Base-by-base conservation (phyloP, 1,140 invertebrate species). In the Temnothorax nylanderi region DNA sequence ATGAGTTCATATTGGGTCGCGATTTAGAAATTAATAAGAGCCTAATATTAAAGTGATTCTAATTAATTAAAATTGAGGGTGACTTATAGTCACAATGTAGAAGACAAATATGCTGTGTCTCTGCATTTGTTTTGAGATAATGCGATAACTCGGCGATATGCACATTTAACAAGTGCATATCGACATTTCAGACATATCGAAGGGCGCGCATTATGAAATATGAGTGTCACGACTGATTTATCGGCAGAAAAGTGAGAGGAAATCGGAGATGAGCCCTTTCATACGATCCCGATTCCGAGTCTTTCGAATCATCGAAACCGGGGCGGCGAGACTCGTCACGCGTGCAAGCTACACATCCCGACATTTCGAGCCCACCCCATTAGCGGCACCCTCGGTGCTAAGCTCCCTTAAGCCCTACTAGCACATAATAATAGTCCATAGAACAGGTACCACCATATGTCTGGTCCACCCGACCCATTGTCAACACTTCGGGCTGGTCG, bases 361-460 rank as follows among this genome's bases (percentile, higher is more conserved):
- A 84, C 78, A 78, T 72, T 80, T 75, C 72, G 18, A 62, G 47
- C 75, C 84, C 90, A 90, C 93, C 93, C 91, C 91, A 94, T 94
- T 93, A 94, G 87, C 65, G 41, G 72, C 75, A 54, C 89, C 93
- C 91, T 91, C 60, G 21, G 89, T 74, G 89, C 88, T 94, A 93
- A 94, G 91, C 91, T 91, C 92, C 90, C 90, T 93, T 91, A 93
- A 93, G 88, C 92, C 93, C 94, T 90, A 92, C 91, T 91, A 93
- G 91, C 92, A 91, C 93, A 94, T 93, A 94, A 94, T 95, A 95
- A 94, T 94, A 92, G 94, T 89, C 91, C 86, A 90, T 93, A 91
- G 90, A 94, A 94, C 94, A 95, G 94, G 94, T 95, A 95, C 84
- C 72, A 94, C 94, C 94, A 95, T 95, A 95, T 95, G 94, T 93